Evolutionary conservation across 2,888 invertebrate species (phyloP).

Genomic region (Tethea ocularis): DNA sequence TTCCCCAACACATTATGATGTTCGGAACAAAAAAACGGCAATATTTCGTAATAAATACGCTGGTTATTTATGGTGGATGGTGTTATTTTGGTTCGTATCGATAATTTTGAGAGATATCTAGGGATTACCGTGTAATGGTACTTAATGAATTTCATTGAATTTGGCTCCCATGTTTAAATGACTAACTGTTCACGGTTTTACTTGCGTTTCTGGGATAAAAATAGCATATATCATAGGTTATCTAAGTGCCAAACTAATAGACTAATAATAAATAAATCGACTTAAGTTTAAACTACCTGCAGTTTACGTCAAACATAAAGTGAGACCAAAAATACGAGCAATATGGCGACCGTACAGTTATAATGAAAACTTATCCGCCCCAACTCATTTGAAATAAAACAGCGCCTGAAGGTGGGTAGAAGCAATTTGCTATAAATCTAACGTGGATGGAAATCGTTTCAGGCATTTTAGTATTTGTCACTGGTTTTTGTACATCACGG

Average conservation of each 20-base stretch:
- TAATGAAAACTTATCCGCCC: constrained; percentile 52
- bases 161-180: no score
- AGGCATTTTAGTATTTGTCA: constrained; percentile 63
- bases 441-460: constrained; percentile 65
- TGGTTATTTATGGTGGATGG: not conserved
- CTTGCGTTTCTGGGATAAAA: no score
- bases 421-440: constrained; percentile 80
- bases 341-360: constrained; percentile 19
- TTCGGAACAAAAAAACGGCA: constrained; percentile 16
- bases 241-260: no score
- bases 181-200: no score
- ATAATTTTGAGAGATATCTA: not conserved
- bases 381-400: constrained; percentile 62
- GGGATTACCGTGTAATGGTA: no score
- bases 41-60: not conserved
- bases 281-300: constrained; percentile 1
- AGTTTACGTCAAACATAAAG: constrained; percentile 7
- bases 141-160: no score
- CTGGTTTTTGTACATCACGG: constrained; percentile 36
- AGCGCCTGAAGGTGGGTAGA: constrained; percentile 66
- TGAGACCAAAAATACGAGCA: constrained; percentile 3
- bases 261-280: not conserved
- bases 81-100: not conserved
- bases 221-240: no score
- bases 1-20: constrained; percentile 14